Conservation (phyloP, 92 coral and sea anemone genomes). For the Porites rus region DNA sequence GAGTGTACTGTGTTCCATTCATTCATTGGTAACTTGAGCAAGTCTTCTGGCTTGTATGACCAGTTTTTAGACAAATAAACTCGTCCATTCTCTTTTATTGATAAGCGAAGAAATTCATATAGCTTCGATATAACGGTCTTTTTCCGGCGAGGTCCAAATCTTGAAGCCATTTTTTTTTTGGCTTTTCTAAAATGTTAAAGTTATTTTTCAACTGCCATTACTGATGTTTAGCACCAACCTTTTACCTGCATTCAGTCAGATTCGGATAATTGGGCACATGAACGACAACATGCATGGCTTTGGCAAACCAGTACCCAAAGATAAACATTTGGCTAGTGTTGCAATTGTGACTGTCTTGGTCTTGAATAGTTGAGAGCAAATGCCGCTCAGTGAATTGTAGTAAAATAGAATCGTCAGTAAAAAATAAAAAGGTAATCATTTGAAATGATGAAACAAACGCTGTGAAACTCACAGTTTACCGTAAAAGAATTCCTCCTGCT, state of each 20-base stretch:
- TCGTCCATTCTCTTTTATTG: background rate
- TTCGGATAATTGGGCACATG: no score
- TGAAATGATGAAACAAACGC: background rate
- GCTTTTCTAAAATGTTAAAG: background rate
- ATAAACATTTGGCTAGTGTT: background rate
- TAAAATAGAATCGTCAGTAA: background rate
- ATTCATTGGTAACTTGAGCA: background rate
- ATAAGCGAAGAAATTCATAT: no score
- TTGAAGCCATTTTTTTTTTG: background rate
- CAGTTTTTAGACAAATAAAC: background rate
- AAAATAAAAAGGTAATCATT: background rate
- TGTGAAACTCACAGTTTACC: background rate
- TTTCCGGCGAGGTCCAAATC: background rate
- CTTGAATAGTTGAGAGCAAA: background rate
- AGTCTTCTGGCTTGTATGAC: background rate
- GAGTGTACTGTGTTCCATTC: background rate
- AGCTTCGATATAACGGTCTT: no score
- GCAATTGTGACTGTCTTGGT: background rate
- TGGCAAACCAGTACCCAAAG: no score
- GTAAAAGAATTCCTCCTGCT: background rate
- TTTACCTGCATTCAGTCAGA: no score
- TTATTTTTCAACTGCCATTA: background rate
- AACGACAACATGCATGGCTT: no score
- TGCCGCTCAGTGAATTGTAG: background rate
- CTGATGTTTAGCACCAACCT: background rate